A percentile compares a stretch with the other conserved stretches of the same genome.
These are phyloP conservation scores for Willisornis vidua DNA, from an alignment of 2,113 vertebrate species.

Conservation along the genomic window DNA sequence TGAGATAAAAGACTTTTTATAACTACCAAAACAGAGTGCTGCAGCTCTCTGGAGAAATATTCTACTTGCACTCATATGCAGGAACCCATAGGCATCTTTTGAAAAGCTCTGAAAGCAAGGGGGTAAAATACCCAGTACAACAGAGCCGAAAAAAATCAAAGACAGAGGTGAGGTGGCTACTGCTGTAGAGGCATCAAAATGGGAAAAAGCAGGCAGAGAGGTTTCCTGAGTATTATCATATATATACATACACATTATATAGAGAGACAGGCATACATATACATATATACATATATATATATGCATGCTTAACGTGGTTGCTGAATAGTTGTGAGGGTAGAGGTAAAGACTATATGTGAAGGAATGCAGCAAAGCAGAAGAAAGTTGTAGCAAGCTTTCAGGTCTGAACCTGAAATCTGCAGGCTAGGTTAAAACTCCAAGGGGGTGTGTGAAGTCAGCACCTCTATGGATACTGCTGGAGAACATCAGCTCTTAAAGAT, in stretches of 20 bases:
- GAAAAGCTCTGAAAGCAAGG: neutral
- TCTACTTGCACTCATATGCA: neutral
- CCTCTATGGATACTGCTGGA: fast-evolving
- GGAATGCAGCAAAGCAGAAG: neutral
- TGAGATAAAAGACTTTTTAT: neutral
- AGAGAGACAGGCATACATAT: neutral
- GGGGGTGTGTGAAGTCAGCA: neutral
- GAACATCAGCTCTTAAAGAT: neutral
- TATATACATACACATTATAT: neutral
- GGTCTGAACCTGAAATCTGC: neutral
- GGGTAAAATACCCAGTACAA: neutral
- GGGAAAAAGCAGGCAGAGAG: neutral
- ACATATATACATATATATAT: fast-evolving
- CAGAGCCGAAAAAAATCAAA: neutral
- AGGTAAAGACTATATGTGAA: neutral
- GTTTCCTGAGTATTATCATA: neutral
- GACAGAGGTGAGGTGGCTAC: neutral
- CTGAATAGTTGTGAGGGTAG: neutral
- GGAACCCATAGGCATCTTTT: neutral
- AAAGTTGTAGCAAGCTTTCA: neutral
- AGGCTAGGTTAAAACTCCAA: neutral
- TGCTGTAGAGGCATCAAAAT: neutral
- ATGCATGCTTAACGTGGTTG: neutral
- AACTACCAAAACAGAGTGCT: neutral
- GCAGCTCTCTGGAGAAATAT: neutral